Base-by-base conservation (phyloP, 53 echinoderm and acorn worm species). In the Crossaster papposus region DNA sequence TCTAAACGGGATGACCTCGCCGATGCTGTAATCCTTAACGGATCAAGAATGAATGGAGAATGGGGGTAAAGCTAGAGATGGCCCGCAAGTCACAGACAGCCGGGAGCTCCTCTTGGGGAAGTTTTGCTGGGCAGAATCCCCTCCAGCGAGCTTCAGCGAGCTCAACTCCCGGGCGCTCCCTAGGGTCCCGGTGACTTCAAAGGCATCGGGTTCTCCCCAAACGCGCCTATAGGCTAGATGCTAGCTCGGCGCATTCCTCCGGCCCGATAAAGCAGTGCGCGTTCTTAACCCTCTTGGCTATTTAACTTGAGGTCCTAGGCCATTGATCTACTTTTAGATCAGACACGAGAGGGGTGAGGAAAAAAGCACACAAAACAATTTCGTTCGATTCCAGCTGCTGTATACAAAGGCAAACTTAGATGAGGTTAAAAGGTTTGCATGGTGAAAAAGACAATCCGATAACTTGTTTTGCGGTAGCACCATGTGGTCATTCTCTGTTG, bases 141-240 rank as follows among this genome's bases (percentile, higher is more conserved):
- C 58, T 15, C 58, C 2, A 58, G 58, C 58, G 2, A 35, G 17
- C 75, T 28, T 35, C 17, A 34, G 51, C 24, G 23, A 29, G 52
- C 14, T 36, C 28, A 44, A 68, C 68, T 62, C 81, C 64, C 64
- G 81, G 63, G 81, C 12, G 22, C 52, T 85, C 87, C 76, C 87
- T 12, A 4, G 77, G 87, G 77, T 77, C 74, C 36, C 87, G 87
- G 87, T 44, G n/a, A 87, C 87, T 76, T 87, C 87, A 87, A 87
- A 87, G 63, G 58, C 28, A 36, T 77, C 18, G 30, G 34, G 85
- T 85, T 85, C 52, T 85, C 32, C 85, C 85, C 52, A 52, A 32
- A 85, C 85, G 85, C 68, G 78, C 14, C 54, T 2, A 54, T n/a
- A n/a, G n/a, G n/a, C n/a, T n/a, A n/a, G n/a, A n/a, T n/a, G n/a